These are phyloP conservation scores for Rhizomys pruinosus DNA, from an alignment of 2,113 vertebrate species.

Conservation along the genomic window DNA sequence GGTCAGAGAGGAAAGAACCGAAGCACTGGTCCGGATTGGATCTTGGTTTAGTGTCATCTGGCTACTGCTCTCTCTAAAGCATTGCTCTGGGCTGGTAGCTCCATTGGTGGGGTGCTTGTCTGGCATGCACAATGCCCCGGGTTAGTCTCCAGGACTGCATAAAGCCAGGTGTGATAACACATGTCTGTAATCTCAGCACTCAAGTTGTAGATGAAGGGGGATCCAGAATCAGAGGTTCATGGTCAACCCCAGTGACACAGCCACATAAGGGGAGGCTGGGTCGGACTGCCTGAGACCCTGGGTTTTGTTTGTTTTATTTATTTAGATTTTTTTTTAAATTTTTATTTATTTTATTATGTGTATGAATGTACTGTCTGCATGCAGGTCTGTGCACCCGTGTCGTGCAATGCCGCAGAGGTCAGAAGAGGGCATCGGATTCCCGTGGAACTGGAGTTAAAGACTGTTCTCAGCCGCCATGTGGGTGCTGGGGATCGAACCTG, in stretches of 20 bases:
- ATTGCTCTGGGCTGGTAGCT: not conserved
- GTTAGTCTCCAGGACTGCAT: not conserved
- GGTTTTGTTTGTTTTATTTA: not conserved
- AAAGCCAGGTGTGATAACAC: not conserved
- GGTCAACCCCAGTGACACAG: not conserved
- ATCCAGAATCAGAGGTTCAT: too few relatives aligned
- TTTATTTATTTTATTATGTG: too few relatives aligned
- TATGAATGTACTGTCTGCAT: too few relatives aligned
- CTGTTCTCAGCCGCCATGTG: too few relatives aligned
- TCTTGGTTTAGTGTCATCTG: constrained; percentile 29
- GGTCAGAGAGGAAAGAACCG: not conserved
- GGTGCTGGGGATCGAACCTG: too few relatives aligned
- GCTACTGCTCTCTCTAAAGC: not conserved
- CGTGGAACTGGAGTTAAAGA: too few relatives aligned
- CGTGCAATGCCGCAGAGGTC: too few relatives aligned
- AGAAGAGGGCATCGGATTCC: too few relatives aligned
- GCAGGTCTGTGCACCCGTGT: too few relatives aligned
- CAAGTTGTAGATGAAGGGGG: too few relatives aligned
- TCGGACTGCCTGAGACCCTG: not conserved
- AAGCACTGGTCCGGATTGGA: not conserved
- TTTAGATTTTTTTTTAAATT: too few relatives aligned
- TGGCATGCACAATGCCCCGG: not conserved
- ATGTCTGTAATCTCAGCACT: too few relatives aligned
- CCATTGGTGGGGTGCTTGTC: not conserved
- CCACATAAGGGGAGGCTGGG: not conserved